Base-by-base conservation (phyloP, 2,888 invertebrate species). In the Eudemis profundana region DNA sequence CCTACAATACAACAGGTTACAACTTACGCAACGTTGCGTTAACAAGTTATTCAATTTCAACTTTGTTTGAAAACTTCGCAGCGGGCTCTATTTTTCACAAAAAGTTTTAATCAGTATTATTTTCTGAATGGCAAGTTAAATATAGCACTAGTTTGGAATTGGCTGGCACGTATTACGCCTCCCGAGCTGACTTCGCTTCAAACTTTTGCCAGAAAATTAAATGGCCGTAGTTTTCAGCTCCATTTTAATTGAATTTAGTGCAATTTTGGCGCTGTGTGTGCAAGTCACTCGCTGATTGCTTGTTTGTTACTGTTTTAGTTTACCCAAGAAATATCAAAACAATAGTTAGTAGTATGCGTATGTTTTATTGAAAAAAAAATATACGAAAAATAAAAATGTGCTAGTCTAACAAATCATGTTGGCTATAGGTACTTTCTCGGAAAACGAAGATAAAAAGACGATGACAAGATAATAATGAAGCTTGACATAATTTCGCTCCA, bases 121-220 rank as follows among this genome's bases (percentile, higher is more conserved):
- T 38, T 38, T 17, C 17, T 36, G 33, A 36, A 36, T 21, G 29
- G 27, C 49, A 38, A 40, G 49, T 49, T 27, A 53, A 51, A 38
- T 50, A 33, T 40, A 40, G 38, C 19, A 17, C 17, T 36, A n/a
- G 1, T 27, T 0, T 27, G 29, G 33, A n/a, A n/a, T 51, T 51
- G 50, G 27, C 42, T 38, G n/a, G 33, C 1, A 7, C 42, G 23
- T 15, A 15, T 12, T 42, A 10, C 12, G 54, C 54, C 29, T 42
- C 42, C 60, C 12, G 42, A 51, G 33, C 44, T 14, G 42, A 44
- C 19, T 51, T 61, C 12, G 47, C 14, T 27, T 29, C 27, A 60
- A 40, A 50, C 40, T 60, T 60, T 14, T 38, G 29, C 38, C 36
- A 17, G 50, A 60, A 42, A 40, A 14, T 14, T 40, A 8, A 38